These are phyloP conservation scores for Dolichallabes microphthalmus DNA, from an alignment of 2,113 vertebrate species.

Conservation along the genomic window DNA sequence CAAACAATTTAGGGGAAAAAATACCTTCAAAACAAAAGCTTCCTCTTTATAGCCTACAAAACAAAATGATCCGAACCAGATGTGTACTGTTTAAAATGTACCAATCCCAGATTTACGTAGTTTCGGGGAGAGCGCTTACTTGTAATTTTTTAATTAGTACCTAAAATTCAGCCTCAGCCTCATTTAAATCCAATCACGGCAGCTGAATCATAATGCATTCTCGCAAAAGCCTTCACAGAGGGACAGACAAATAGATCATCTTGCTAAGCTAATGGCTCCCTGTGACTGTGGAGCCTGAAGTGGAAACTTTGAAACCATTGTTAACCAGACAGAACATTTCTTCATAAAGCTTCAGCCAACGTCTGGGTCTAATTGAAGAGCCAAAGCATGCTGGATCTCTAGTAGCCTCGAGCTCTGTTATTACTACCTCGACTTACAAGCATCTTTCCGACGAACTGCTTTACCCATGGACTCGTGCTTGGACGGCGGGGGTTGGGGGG, in stretches of 20 bases:
- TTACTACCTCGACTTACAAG: constrained; percentile 22
- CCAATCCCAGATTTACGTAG: constrained; percentile 52
- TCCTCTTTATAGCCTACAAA: constrained; percentile 51
- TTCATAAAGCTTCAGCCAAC: background rate
- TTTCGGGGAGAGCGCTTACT: constrained; percentile 46
- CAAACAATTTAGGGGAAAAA: constrained; percentile 49
- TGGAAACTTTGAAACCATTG: constrained; percentile 24
- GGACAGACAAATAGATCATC: background rate
- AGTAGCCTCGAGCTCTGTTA: constrained; percentile 11
- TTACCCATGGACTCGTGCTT: background rate
- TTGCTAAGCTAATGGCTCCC: background rate
- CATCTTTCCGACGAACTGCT: background rate
- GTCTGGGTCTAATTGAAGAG: constrained; percentile 16
- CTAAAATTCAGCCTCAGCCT: background rate
- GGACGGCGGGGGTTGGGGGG: background rate
- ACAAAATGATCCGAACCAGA: constrained; percentile 44
- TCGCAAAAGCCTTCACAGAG: background rate
- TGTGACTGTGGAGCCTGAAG: background rate
- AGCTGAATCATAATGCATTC: constrained; percentile 20
- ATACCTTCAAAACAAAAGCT: constrained; percentile 46
- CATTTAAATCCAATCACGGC: constrained; percentile 2
- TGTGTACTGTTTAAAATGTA: constrained; percentile 2
- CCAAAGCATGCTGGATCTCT: background rate
- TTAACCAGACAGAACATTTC: constrained; percentile 26
- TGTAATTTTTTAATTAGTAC: constrained; percentile 39